These are phyloP conservation scores for Hemiprocne comata DNA, from an alignment of 2,113 vertebrate genomes.

Conservation along the genomic window DNA sequence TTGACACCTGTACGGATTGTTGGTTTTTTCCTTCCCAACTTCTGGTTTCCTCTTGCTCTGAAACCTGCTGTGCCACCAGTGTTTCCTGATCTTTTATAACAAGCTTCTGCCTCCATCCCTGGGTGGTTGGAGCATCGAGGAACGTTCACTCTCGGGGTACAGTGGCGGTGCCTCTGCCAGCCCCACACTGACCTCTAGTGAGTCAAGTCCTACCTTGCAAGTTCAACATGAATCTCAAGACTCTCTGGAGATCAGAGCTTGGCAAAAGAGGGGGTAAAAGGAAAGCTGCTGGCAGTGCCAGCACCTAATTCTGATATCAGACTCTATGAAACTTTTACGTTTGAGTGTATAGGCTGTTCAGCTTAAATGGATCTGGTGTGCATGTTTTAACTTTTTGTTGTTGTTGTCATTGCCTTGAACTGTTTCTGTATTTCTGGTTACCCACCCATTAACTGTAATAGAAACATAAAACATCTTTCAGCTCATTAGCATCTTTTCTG, in stretches of 20 bases:
- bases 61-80: neutral
- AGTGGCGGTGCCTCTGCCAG: neutral
- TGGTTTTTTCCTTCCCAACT: neutral
- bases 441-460: neutral
- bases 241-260: neutral
- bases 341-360: neutral
- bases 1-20: no score
- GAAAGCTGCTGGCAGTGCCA: no score
- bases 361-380: neutral
- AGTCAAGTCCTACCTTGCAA: neutral
- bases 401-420: neutral
- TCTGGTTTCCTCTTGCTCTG: neutral
- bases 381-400: no score
- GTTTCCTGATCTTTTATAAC: neutral
- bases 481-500: neutral
- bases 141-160: neutral
- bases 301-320: neutral
- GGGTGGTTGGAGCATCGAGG: neutral
- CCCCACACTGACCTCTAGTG: conserved; percentile 55
- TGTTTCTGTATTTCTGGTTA: neutral
- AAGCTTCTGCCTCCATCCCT: neutral
- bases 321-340: neutral
- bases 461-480: neutral
- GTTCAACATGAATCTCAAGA: neutral
- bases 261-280: neutral